phyloP scores from a whole-genome alignment of 2,113 vertebrate species.

The Gobiocypris rarus region DNA sequence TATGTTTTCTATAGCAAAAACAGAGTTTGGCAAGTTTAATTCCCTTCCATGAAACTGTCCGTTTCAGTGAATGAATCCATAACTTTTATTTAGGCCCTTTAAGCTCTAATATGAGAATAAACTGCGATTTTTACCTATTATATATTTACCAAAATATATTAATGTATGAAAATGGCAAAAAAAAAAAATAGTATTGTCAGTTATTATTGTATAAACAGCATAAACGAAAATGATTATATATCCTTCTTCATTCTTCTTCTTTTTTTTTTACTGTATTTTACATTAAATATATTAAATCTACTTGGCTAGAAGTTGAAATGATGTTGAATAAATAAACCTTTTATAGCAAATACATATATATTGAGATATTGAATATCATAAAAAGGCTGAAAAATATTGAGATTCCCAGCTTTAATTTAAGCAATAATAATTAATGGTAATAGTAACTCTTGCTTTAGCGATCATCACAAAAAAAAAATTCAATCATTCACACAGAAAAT shows the following conservation, averaged over 20 bases:
- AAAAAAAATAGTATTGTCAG: background rate
- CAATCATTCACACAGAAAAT: slow-evolving; percentile 34
- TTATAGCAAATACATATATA: background rate
- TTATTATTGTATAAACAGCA: background rate
- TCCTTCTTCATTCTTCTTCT: background rate
- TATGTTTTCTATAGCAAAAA: background rate
- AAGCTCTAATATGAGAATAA: background rate
- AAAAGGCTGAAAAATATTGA: background rate
- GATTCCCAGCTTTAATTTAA: background rate
- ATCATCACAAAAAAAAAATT: background rate
- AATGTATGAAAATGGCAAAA: too few species aligned
- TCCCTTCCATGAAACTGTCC: background rate
- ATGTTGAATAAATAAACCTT: background rate
- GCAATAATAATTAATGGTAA: background rate
- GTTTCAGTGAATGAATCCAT: background rate
- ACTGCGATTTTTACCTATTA: background rate
- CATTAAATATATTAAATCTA: background rate
- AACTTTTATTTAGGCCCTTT: background rate
- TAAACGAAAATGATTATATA: background rate
- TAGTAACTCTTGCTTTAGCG: background rate
- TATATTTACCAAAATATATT: background rate
- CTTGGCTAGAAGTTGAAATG: background rate
- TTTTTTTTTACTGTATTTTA: background rate
- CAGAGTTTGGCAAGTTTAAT: background rate
- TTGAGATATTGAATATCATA: background rate